These are phyloP conservation scores for Leptodactylus fallax DNA, from an alignment of 2,797 vertebrate species.

Conservation along the genomic window DNA sequence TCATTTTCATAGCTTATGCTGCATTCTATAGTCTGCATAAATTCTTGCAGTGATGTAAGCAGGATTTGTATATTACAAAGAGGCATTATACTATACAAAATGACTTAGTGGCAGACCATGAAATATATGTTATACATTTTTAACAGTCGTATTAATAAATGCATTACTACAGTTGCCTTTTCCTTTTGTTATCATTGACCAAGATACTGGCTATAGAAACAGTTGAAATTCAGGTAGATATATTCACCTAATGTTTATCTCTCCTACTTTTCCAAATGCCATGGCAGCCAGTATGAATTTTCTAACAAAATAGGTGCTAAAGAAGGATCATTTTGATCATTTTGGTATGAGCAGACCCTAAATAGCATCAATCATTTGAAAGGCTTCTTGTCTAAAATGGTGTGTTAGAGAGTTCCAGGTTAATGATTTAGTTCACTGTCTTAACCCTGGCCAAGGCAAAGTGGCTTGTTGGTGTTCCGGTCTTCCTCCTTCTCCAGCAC, in stretches of 20 bases:
- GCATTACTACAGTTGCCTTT: not conserved
- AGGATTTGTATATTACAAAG: not conserved
- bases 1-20: slow-evolving; percentile 26
- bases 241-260: not conserved
- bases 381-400: too few relatives aligned
- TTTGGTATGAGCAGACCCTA: too few relatives aligned
- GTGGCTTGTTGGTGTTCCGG: too few relatives aligned
- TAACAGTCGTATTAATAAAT: not conserved
- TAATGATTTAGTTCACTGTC: too few relatives aligned
- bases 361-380: too few relatives aligned
- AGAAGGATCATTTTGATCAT: too few relatives aligned
- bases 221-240: not conserved
- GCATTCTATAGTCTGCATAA: slow-evolving; percentile 2
- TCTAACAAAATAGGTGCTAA: too few relatives aligned
- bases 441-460: too few relatives aligned
- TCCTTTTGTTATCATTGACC: not conserved
- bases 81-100: not conserved
- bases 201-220: not conserved
- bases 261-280: too few relatives aligned
- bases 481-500: too few relatives aligned
- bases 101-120: not conserved
- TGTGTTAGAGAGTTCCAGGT: too few relatives aligned
- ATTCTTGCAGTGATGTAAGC: not conserved
- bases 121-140: not conserved
- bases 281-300: too few relatives aligned